Base-by-base conservation (phyloP, 2,797 vertebrate species). In the Scomberomorus guttatus region DNA sequence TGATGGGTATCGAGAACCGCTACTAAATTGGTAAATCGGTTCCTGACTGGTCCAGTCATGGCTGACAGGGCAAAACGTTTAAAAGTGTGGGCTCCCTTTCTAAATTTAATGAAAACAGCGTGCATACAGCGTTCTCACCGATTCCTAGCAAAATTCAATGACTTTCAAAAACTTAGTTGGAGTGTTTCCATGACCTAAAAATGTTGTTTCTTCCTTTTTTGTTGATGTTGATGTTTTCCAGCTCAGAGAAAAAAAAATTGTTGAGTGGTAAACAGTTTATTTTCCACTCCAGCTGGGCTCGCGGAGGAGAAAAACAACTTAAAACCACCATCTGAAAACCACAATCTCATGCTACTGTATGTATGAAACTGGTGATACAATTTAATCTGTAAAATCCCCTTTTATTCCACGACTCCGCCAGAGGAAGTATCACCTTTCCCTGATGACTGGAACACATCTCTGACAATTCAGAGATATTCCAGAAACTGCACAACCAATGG, bases 161-260 rank as follows among this genome's bases (percentile, higher is more conserved):
- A 90, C 79, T 83, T 86, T 87, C 46, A 63, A 59, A 84, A 88
- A 79, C 76, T 77, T 61, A 42, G n/a, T 13, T 20, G 13, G 57
- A 82, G 65, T 13, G 34, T 65, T 71, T 77, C 66, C 14, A n/a
- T 82, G 75, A 85, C 61, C 75, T 60, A 61, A 80, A 80, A 78
- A 75, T n/a, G 6, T 27, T 74, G 52, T 69, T 72, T 82, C 42
- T 71, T 65, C 29, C 25, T 57, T 50, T 29, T 62, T 77, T 81
- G 65, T 84, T 81, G 64, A 68, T 81, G 65, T 84, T 81, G 64
- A 68, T 75, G 67, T 82, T 88, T 82, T 78, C 58, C 37, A 46
- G 48, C 56, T 67, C 42, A 18, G 32, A 52, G 27, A 52, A 42
- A 52, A 64, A 52, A 42, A 52, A 64, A 37, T 20, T 39, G 42